Evolutionary conservation across 2,113 vertebrate genomes (phyloP), one percentile per base, ranked within the genome.

Genomic region (Nerophis ophidion): DNA sequence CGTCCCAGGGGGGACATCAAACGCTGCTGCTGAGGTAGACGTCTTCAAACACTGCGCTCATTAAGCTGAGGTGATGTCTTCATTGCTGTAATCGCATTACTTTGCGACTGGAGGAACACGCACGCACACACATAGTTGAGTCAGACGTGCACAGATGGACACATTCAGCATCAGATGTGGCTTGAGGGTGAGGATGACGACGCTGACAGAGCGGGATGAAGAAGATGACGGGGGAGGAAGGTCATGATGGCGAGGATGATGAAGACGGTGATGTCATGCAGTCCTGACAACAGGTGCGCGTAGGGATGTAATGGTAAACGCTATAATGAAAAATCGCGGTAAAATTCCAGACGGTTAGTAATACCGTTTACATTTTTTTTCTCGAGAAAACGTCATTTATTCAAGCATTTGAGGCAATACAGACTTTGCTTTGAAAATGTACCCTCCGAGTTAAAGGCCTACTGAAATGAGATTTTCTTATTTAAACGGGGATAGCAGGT

Each of bases 1-100:
- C 57, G 50, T 76, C 62, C 68, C 7, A 9, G 34, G 46, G 57
- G 47, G 3, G 44, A 68, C 66, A 70, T 77, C 60, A 70, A 71
- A 65, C 54, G 48, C 61, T 33, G 53, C 57, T 26, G 53, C 61
- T 56, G 64, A 58, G 58, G 71, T 44, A 56, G 57, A 70, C 54
- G 13, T 46, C 61, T 68, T 59, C n/a, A 64, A 55, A 63, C 63
- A 44, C 69, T 56, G 16, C 5, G 61, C 71, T 78, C 71, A 60
- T 78, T 74, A 71, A 57, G 38, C 48, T 33, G 47, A 38, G 57
- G 50, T 16, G 7, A 15, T 42, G 54, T 66, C 44, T 65, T 65
- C 52, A 51, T 61, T 35, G 44, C 69, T 26, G 40, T 44, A 44
- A 44, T 44, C 40, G 40, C 11, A 44, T 44, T 44, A 44, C 40